Percentiles rank a stretch among this genome's conserved stretches.
Evolutionary conservation across 1,140 invertebrate species (phyloP).

Genomic region (Condylostylus longicornis): DNA sequence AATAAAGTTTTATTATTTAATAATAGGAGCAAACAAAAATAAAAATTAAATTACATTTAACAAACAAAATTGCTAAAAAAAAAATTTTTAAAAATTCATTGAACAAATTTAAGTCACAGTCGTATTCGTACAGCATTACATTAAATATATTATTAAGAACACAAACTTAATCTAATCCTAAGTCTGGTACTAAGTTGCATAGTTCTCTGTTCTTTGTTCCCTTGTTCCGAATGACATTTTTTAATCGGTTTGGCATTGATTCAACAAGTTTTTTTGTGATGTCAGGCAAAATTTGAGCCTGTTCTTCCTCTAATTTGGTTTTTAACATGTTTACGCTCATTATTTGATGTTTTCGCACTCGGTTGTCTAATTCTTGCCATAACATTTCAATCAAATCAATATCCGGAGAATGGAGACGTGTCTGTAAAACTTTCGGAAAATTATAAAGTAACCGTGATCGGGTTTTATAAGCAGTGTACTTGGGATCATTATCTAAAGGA

Average conservation of each 20-base stretch:
- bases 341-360: not conserved
- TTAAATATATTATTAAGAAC: no score
- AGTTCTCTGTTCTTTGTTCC: no score
- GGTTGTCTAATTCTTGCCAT: conserved; percentile 13
- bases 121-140: no score
- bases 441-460: conserved; percentile 14
- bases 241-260: conserved; percentile 12
- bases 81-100: no score
- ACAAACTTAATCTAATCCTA: no score
- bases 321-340: conserved; percentile 4
- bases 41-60: no score
- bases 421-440: conserved; percentile 9
- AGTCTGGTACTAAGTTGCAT: no score
- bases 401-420: conserved; percentile 18
- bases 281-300: conserved; percentile 10
- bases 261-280: conserved; percentile 11
- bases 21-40: no score
- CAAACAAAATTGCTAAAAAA: no score
- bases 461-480: conserved; percentile 15
- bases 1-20: no score
- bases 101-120: no score
- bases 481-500: conserved; percentile 11
- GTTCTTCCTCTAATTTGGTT: conserved; percentile 9
- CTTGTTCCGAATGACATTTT: conserved; percentile 14
- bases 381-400: conserved; percentile 12